Evolutionary conservation across 2,113 vertebrate genomes (phyloP), one percentile per base, ranked within the genome.

Genomic region (Istiophorus platypterus): DNA sequence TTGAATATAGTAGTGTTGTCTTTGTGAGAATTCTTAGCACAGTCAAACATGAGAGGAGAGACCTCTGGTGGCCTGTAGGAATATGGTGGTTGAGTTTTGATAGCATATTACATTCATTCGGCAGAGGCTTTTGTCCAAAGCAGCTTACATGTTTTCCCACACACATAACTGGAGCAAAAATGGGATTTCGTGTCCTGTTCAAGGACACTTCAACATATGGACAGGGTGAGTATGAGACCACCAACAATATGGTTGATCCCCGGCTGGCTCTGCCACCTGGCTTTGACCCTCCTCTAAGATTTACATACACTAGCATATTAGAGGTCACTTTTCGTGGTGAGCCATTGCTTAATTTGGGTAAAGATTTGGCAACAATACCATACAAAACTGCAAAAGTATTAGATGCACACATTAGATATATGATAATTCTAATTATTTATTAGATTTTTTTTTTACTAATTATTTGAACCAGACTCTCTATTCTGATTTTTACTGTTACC

Each of bases 61-160:
- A 90, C 91, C 80, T 83, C 91, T 92, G 70, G 78, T 88, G 86
- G 87, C n/a, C 18, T 54, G 0, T 11, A 24, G 15, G 15, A 57
- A 49, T 49, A 66, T 27, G 20, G 1, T 22, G n/a, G 14, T 61
- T 61, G 17, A 72, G 18, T 20, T 31, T 4, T 13, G 11, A 24
- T 2, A 31, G 6, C 8, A 45, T 8, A 26, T 22, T n/a, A 11
- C 2, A 49, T 39, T 27, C 1, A 34, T 34, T 66, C 22, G 1
- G 0, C 14, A 8, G 29, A 62, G 4, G 8, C 7, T 37, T 49
- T 75, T 67, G 3, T 64, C 20, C 7, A 64, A 49, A 56, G 18
- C 20, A 24, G 20, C 4, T 47, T 12, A 47, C 1, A 61, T 64
- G 29, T 31, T 34, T 20, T 13, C 8, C 0, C 1, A n/a, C 12